These are phyloP conservation scores for Homarus gammarus DNA, from an alignment of 2,888 invertebrate genomes.

Conservation along the genomic window DNA sequence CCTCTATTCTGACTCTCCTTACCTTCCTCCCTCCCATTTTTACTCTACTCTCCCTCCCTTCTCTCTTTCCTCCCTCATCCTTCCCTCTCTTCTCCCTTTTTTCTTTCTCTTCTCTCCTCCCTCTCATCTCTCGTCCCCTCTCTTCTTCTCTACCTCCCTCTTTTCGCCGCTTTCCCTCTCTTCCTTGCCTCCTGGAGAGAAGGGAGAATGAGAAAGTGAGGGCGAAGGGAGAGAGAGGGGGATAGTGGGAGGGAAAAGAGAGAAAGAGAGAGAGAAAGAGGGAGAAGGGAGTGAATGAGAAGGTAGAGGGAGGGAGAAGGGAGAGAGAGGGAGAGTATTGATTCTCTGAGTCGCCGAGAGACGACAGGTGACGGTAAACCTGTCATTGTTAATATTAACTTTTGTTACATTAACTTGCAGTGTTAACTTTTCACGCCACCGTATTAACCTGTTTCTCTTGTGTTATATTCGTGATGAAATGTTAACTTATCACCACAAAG, in stretches of 20 bases:
- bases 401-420: not conserved
- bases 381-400: constrained; percentile 8
- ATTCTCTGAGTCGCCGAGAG: not conserved
- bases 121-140: not conserved
- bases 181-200: too few species aligned
- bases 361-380: not conserved
- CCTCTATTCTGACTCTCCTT: not conserved
- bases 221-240: not conserved
- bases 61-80: not conserved
- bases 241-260: not conserved
- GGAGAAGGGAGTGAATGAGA: not conserved
- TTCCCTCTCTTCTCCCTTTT: not conserved
- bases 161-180: not conserved
- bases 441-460: too few species aligned
- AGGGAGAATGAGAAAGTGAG: not conserved
- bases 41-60: not conserved
- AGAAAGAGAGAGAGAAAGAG: constrained; percentile 15
- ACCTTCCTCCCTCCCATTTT: not conserved
- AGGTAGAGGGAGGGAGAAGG: not conserved
- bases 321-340: not conserved
- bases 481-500: too few species aligned
- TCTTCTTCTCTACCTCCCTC: not conserved
- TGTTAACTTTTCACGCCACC: not conserved
- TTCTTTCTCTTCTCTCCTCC: not conserved
- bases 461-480: too few species aligned